These are phyloP conservation scores for Phrynocephalus forsythii DNA, from an alignment of 2,797 vertebrate genomes.

Conservation along the genomic window DNA sequence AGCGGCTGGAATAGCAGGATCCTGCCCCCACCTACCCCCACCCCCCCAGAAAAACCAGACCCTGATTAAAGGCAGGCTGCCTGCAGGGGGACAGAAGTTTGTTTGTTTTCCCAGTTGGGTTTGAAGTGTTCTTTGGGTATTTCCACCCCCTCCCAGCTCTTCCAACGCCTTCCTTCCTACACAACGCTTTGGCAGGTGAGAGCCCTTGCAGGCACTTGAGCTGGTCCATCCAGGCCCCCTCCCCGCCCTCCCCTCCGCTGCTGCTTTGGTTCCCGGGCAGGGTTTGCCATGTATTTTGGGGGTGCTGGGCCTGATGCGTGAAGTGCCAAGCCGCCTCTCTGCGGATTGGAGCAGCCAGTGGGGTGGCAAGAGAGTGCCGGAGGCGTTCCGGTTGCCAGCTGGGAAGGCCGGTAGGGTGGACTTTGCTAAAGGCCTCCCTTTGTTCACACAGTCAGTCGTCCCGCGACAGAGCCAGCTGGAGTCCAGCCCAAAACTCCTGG, in stretches of 20 bases:
- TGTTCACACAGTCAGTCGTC: no score
- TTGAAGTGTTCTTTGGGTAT: conserved; percentile 49
- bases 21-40: background rate
- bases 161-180: conserved; percentile 43
- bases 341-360: no score
- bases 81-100: conserved; percentile 40
- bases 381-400: background rate
- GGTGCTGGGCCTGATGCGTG: background rate
- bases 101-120: conserved; percentile 27
- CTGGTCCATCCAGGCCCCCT: background rate
- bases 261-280: no score
- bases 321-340: background rate
- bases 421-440: no score
- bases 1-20: conserved; percentile 83
- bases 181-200: conserved; percentile 14
- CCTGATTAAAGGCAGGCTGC: background rate
- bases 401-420: background rate
- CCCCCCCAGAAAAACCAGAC: background rate
- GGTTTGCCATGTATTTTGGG: background rate
- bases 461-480: no score
- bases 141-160: background rate
- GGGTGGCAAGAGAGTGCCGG: no score
- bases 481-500: no score
- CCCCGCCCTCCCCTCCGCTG: no score
- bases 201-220: conserved; percentile 17